Percentiles rank a stretch among this genome's conserved stretches.
These are phyloP conservation scores for Amazona vittata DNA, from an alignment of 2,113 vertebrate genomes.

Conservation along the genomic window DNA sequence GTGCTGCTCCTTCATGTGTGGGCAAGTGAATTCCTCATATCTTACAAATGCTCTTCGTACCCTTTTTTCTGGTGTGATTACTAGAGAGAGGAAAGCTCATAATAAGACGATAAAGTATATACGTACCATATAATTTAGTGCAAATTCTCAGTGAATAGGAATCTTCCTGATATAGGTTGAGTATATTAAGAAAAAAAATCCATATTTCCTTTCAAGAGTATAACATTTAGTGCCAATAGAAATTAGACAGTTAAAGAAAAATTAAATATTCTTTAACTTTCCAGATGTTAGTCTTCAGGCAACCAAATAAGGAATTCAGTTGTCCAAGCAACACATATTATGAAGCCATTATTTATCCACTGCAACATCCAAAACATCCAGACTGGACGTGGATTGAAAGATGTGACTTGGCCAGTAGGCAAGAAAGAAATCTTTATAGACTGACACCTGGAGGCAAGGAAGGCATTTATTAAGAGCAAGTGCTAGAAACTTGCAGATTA, in stretches of 20 bases:
- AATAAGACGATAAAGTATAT: background rate
- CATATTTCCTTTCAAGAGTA: background rate
- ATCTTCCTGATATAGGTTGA: background rate
- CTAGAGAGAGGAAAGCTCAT: background rate
- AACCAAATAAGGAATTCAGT: background rate
- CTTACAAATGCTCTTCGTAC: background rate
- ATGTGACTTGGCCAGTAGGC: background rate
- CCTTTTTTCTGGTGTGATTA: background rate
- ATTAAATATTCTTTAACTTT: background rate
- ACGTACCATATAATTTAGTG: background rate
- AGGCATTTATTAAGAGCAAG: background rate
- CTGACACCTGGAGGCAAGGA: accelerated
- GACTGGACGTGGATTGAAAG: background rate
- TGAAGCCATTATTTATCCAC: background rate
- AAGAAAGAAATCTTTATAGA: background rate
- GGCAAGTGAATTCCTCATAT: background rate
- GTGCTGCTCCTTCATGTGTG: background rate
- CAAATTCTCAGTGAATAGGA: background rate
- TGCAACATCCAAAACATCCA: background rate
- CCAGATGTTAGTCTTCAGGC: background rate
- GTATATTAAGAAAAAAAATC: background rate
- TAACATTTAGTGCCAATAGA: background rate
- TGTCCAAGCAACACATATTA: background rate
- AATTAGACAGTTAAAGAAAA: background rate
- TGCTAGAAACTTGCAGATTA: background rate